Percentiles rank a stretch among this genome's conserved stretches.
These are phyloP conservation scores for Tachysurus vachellii DNA, from an alignment of 2,113 vertebrate genomes.

Conservation along the genomic window DNA sequence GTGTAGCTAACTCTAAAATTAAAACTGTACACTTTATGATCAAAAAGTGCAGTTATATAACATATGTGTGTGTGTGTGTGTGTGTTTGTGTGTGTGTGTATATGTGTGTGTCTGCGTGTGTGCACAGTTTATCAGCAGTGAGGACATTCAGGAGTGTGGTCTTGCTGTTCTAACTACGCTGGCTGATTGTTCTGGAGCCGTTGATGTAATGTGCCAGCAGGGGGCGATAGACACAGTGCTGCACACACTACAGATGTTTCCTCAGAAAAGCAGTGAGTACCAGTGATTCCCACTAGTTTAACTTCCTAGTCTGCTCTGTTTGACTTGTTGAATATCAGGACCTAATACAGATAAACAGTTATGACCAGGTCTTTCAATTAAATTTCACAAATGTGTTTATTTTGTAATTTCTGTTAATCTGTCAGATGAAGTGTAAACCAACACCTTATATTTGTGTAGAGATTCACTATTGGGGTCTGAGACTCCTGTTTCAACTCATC, in stretches of 20 bases:
- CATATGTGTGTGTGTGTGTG: neutral
- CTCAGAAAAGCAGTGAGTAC: slow-evolving; percentile 79
- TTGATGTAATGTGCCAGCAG: slow-evolving; percentile 84
- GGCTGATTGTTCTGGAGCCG: slow-evolving; percentile 79
- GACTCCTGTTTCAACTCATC: slow-evolving; percentile 80
- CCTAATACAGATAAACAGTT: neutral
- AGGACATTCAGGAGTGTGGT: slow-evolving; percentile 83
- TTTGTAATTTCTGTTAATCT: neutral
- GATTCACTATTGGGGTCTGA: slow-evolving; percentile 88
- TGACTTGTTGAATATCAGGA: neutral
- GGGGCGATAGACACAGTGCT: slow-evolving; percentile 87
- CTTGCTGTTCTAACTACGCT: slow-evolving; percentile 81
- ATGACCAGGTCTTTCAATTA: neutral
- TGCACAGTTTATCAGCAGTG: slow-evolving; percentile 86
- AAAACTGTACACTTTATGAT: too few relatives aligned
- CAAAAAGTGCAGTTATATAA: neutral
- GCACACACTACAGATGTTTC: slow-evolving; percentile 91
- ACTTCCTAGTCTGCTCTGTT: neutral
- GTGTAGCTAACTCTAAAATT: too few relatives aligned
- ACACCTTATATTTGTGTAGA: slow-evolving; percentile 70
- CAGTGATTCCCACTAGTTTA: neutral
- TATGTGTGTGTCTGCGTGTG: slow-evolving; percentile 11
- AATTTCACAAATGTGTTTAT: neutral
- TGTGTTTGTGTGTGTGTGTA: neutral
- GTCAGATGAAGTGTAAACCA: neutral